Evolutionary conservation across 2,113 vertebrate species (phyloP).

Genomic region (Lepus europaeus): DNA sequence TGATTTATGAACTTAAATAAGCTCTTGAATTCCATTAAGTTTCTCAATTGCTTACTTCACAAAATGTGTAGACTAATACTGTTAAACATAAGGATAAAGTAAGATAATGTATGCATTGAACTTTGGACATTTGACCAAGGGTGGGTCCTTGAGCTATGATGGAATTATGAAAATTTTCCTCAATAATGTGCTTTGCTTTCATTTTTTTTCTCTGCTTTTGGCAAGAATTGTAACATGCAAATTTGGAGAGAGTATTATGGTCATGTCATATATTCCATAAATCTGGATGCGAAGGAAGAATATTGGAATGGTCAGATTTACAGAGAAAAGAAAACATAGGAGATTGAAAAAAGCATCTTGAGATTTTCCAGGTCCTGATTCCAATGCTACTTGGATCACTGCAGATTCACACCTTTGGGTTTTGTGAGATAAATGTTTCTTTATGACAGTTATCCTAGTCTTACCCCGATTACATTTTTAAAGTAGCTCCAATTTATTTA

Average conservation of each 20-base stretch:
- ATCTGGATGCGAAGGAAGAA: neutral
- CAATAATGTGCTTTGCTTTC: neutral
- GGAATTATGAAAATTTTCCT: neutral
- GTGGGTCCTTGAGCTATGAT: neutral
- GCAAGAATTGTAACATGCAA: neutral
- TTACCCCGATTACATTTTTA: slow-evolving; percentile 27
- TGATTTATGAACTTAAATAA: neutral
- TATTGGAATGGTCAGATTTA: slow-evolving; percentile 29
- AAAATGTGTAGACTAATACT: neutral
- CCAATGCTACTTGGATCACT: neutral
- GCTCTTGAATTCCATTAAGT: neutral
- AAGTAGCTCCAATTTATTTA: neutral
- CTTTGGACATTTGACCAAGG: neutral
- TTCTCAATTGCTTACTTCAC: neutral
- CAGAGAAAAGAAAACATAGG: neutral
- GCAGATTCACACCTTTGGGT: neutral
- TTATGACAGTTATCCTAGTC: neutral
- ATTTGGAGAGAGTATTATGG: neutral
- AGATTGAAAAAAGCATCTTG: neutral
- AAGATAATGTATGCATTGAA: neutral
- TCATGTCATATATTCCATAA: neutral
- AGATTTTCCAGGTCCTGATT: neutral
- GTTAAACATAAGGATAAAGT: neutral
- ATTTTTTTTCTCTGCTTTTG: neutral
- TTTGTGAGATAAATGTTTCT: neutral